These are phyloP conservation scores for Phoxinus dragarum DNA, from an alignment of 2,797 vertebrate species.

Conservation along the genomic window DNA sequence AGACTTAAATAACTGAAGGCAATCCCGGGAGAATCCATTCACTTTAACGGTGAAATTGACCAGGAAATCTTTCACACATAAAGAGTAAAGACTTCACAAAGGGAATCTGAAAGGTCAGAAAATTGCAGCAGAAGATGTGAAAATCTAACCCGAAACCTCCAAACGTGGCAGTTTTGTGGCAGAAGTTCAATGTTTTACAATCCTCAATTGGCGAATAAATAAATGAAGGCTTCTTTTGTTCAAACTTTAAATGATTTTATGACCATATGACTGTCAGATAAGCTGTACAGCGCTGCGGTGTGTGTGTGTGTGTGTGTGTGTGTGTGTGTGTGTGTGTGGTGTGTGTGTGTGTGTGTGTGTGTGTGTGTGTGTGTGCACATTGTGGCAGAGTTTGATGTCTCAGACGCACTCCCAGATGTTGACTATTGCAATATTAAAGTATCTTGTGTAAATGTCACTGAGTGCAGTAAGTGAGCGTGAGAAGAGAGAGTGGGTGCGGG, in stretches of 20 bases:
- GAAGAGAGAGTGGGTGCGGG: slow-evolving; percentile 40
- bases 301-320: background rate
- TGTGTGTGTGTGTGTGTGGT: background rate
- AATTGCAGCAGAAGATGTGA: background rate
- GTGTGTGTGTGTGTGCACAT: slow-evolving; percentile 34
- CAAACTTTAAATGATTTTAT: slow-evolving; percentile 54
- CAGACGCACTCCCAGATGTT: slow-evolving; percentile 67
- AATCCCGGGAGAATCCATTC: background rate
- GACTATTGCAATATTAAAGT: slow-evolving; percentile 73
- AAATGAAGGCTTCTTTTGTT: slow-evolving; percentile 56
- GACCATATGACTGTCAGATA: slow-evolving; percentile 53
- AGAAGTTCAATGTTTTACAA: slow-evolving; percentile 44
- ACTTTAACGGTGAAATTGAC: background rate
- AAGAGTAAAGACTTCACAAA: background rate
- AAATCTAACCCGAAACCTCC: background rate
- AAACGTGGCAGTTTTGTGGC: background rate
- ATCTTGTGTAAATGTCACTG: slow-evolving; percentile 74
- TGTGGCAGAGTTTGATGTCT: slow-evolving; percentile 57
- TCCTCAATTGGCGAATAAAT: slow-evolving; percentile 50
- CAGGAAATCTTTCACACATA: background rate
- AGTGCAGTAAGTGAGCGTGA: slow-evolving; percentile 53
- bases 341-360: slow-evolving; percentile 2
- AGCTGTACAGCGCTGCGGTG: slow-evolving; percentile 30
- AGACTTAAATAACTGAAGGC: background rate
- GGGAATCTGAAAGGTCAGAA: slow-evolving; percentile 8